phyloP scores from a whole-genome alignment of 1,140 invertebrate species.

The Zaprionus camerounensis region DNA sequence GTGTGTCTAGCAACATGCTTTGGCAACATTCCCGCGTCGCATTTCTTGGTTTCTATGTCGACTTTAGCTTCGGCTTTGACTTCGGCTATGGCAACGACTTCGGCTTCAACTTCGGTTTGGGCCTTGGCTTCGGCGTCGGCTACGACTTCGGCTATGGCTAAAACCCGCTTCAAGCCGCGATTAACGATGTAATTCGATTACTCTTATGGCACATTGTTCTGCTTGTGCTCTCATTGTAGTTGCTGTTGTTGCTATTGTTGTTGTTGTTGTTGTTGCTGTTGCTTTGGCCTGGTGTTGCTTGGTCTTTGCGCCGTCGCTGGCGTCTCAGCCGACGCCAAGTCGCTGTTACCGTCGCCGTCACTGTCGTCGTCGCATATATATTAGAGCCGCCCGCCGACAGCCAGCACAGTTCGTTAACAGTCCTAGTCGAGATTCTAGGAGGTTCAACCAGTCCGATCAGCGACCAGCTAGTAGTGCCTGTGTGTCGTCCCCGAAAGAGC shows the following conservation, averaged over 20 bases:
- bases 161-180: slow-evolving; percentile 76
- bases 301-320: slow-evolving; percentile 34
- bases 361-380: slow-evolving; percentile 75
- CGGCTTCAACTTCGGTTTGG: slow-evolving; percentile 36
- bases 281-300: slow-evolving; percentile 42
- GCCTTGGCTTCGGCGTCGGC: slow-evolving; percentile 48
- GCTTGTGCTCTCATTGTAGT: slow-evolving; percentile 63
- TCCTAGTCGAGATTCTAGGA: slow-evolving; percentile 84
- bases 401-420: slow-evolving; percentile 84
- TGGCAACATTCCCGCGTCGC: slow-evolving; percentile 53
- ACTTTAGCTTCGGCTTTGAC: slow-evolving; percentile 17
- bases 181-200: slow-evolving; percentile 81
- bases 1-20: slow-evolving; percentile 52
- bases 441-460: slow-evolving; percentile 81
- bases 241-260: slow-evolving; percentile 33
- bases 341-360: not conserved
- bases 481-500: slow-evolving; percentile 48
- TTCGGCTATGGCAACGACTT: slow-evolving; percentile 37
- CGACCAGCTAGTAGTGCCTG: slow-evolving; percentile 53
- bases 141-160: slow-evolving; percentile 58
- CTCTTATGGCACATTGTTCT: slow-evolving; percentile 74
- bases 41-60: slow-evolving; percentile 47
- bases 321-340: slow-evolving; percentile 34
- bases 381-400: slow-evolving; percentile 69
- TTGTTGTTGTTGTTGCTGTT: slow-evolving; percentile 29